Conservation (phyloP, 2,888 invertebrate genomes). For the Drosophila merina region DNA sequence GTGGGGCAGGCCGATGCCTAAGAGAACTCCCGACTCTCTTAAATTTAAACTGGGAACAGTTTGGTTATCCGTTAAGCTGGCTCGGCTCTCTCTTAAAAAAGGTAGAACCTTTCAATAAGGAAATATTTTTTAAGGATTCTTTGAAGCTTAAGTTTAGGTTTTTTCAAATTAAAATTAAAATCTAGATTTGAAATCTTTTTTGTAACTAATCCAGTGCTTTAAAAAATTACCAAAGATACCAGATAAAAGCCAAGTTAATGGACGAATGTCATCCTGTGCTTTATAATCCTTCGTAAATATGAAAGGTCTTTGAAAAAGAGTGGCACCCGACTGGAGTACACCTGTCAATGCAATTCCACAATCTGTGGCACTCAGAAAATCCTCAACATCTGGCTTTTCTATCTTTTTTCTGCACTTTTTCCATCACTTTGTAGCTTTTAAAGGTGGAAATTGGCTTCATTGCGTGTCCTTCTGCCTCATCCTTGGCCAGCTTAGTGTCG, state of each 20-base stretch:
- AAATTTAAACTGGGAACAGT: slow-evolving; percentile 42
- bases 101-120: neutral
- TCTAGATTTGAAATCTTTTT: neutral
- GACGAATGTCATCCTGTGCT: neutral
- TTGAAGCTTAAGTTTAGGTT: too few species aligned
- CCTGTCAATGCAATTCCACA: neutral
- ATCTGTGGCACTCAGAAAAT: neutral
- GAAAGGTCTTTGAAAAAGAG: neutral
- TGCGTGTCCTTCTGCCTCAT: neutral
- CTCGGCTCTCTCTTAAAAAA: neutral
- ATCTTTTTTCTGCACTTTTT: neutral
- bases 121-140: neutral
- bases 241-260: neutral
- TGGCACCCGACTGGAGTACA: neutral
- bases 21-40: slow-evolving; percentile 50
- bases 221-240: too few species aligned
- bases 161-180: neutral
- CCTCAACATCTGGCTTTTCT: neutral
- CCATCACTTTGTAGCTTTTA: neutral
- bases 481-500: neutral
- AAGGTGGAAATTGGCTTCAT: neutral
- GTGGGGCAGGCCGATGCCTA: slow-evolving; percentile 7
- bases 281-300: neutral
- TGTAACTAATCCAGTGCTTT: too few species aligned
- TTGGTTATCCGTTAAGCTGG: neutral